Conservation (phyloP, 2,888 invertebrate species). For the Antheraea yamamai region DNA sequence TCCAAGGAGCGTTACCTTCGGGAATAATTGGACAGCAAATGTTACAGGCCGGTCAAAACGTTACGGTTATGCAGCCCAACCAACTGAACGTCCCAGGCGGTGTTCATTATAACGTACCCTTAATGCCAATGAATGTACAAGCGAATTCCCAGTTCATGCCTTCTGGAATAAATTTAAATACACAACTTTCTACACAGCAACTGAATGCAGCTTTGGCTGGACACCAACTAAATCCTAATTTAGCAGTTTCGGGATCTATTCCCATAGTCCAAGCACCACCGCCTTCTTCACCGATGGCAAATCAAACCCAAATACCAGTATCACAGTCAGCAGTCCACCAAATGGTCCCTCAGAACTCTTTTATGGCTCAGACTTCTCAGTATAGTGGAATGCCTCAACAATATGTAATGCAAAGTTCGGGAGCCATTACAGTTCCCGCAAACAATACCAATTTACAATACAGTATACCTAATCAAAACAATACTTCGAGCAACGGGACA, state of each 20-base stretch:
- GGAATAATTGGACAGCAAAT: slow-evolving; percentile 68
- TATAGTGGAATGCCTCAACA: slow-evolving; percentile 65
- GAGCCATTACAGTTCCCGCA: slow-evolving; percentile 54
- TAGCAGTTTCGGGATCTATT: slow-evolving; percentile 59
- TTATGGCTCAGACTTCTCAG: slow-evolving; percentile 66
- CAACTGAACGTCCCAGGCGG: slow-evolving; percentile 70
- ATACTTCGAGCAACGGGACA: slow-evolving; percentile 56
- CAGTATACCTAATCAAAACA: slow-evolving; percentile 53
- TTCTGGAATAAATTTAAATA: slow-evolving; percentile 67
- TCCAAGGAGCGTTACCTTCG: slow-evolving; percentile 61
- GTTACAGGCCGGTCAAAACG: slow-evolving; percentile 69
- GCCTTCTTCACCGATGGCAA: slow-evolving; percentile 58
- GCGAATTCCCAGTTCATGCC: slow-evolving; percentile 70
- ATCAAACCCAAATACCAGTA: slow-evolving; percentile 53
- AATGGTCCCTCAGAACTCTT: slow-evolving; percentile 64
- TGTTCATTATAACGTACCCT: slow-evolving; percentile 71
- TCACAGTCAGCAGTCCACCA: slow-evolving; percentile 64
- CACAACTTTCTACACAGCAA: slow-evolving; percentile 73
- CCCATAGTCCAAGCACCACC: slow-evolving; percentile 71
- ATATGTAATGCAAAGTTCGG: slow-evolving; percentile 68
- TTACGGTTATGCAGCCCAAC: slow-evolving; percentile 75
- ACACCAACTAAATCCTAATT: slow-evolving; percentile 64
- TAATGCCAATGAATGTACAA: slow-evolving; percentile 75
- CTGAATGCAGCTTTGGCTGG: slow-evolving; percentile 70
- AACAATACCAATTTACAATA: slow-evolving; percentile 66